Conservation (phyloP, 2,888 invertebrate species). For the Idaea straminata region DNA sequence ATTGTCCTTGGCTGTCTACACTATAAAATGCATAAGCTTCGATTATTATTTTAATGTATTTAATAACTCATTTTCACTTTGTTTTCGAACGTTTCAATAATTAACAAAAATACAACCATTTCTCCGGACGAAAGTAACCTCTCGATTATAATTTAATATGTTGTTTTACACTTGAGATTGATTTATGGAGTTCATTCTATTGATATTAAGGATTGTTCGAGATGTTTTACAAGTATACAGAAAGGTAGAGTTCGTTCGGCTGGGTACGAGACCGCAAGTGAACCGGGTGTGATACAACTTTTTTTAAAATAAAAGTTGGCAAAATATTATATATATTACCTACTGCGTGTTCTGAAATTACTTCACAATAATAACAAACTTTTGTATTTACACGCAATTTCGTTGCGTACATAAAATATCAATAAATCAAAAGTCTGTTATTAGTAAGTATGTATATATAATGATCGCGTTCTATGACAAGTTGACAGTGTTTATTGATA, state of each 20-base stretch:
- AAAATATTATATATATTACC: too few relatives aligned
- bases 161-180: not conserved
- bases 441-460: not conserved
- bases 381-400: not conserved
- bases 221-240: not conserved
- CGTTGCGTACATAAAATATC: not conserved
- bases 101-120: not conserved
- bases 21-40: too few relatives aligned
- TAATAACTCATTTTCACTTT: not conserved
- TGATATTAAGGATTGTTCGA: not conserved
- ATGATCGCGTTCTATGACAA: not conserved
- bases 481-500: not conserved
- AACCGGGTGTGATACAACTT: too few relatives aligned
- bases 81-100: not conserved
- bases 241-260: too few relatives aligned
- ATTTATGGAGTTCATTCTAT: not conserved
- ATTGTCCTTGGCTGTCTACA: too few relatives aligned
- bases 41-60: too few relatives aligned
- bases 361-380: too few relatives aligned
- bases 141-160: not conserved
- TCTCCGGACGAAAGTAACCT: not conserved
- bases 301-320: too few relatives aligned
- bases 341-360: too few relatives aligned
- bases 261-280: too few relatives aligned
- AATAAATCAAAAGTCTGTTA: not conserved